phyloP scores from a whole-genome alignment of 2,888 invertebrate genomes.

The Temnothorax ravouxi region DNA sequence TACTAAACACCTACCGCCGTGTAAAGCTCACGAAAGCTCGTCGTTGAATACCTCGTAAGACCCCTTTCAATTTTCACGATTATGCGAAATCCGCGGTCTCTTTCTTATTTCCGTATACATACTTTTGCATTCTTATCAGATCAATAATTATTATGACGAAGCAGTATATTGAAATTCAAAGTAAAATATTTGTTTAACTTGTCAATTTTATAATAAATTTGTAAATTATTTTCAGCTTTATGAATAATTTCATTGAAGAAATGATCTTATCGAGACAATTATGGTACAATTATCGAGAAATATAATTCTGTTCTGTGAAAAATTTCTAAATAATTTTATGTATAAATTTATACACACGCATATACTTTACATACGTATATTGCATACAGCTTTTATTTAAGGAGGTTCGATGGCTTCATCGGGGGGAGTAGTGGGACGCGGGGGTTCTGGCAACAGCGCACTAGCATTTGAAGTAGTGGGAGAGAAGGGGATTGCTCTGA shows the following conservation, averaged over 20 bases:
- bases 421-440: too few species aligned
- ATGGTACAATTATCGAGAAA: not conserved
- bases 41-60: not conserved
- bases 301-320: not conserved
- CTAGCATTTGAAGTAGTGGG: too few species aligned
- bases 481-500: too few species aligned
- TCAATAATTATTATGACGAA: conserved; percentile 13
- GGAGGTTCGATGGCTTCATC: too few species aligned
- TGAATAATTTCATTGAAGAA: not conserved
- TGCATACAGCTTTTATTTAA: too few species aligned
- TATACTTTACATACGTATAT: not conserved
- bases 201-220: not conserved
- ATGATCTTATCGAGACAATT: not conserved
- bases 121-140: not conserved
- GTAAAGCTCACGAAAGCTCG: conserved; percentile 27
- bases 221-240: not conserved
- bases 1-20: not conserved
- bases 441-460: too few species aligned
- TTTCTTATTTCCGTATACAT: not conserved
- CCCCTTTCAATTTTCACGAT: not conserved
- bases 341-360: conserved; percentile 30
- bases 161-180: not conserved
- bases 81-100: not conserved
- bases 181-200: not conserved
- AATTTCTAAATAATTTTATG: not conserved